phyloP scores from a whole-genome alignment of 2,888 invertebrate genomes.

The Pyrrhosoma nymphula region DNA sequence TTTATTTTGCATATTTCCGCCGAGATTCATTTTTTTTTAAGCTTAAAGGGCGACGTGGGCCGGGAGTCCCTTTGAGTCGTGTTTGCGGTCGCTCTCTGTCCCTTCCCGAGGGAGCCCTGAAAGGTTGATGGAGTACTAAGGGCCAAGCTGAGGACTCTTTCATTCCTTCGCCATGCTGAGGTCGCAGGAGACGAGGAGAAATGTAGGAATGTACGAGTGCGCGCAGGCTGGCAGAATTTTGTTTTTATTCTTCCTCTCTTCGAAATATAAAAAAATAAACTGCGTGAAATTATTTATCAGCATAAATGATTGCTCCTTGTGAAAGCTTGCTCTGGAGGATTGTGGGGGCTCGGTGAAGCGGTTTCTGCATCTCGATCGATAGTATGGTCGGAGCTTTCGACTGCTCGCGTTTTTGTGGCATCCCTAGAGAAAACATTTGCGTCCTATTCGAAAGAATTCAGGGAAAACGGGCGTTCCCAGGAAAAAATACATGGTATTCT shows the following conservation, averaged over 20 bases:
- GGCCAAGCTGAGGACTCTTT: not conserved
- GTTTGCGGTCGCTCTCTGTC: not conserved
- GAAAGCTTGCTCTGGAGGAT: not conserved
- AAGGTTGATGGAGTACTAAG: constrained; percentile 20
- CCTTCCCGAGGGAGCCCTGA: not conserved
- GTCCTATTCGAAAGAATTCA: not conserved
- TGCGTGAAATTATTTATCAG: not conserved
- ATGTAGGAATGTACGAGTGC: not conserved
- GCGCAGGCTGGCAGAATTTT: not conserved
- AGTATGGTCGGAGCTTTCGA: not conserved
- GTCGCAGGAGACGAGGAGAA: not conserved
- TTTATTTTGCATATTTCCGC: not conserved
- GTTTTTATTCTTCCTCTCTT: not conserved
- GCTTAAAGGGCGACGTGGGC: not conserved
- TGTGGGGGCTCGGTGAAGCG: not conserved
- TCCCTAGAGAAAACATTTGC: not conserved
- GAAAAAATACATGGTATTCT: too few relatives aligned
- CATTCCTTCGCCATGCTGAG: not conserved
- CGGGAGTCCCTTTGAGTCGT: not conserved
- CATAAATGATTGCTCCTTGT: constrained; percentile 9
- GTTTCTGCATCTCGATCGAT: not conserved
- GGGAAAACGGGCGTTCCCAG: not conserved
- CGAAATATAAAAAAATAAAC: not conserved
- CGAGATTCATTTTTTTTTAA: not conserved
- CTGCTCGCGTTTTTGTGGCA: not conserved